Base-by-base conservation (phyloP, 1,140 invertebrate species). In the Calliopsis andreniformis region DNA sequence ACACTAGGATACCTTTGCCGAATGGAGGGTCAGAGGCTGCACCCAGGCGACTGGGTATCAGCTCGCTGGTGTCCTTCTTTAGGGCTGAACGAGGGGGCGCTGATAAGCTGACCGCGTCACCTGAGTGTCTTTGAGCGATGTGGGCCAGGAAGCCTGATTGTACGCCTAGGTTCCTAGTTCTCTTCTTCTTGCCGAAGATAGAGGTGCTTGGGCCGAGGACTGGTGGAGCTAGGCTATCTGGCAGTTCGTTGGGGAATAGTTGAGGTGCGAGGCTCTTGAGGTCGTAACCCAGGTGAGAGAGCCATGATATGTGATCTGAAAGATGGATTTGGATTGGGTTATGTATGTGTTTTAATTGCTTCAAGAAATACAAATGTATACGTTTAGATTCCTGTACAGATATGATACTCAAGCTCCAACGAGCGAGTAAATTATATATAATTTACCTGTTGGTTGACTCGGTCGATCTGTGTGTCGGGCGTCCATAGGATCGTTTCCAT, bases 401-500 rank as follows among this genome's bases (percentile, higher is more conserved):
- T n/a, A n/a, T n/a, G n/a, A n/a, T n/a, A n/a, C n/a, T n/a, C n/a
- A n/a, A n/a, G n/a, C n/a, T n/a, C n/a, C n/a, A n/a, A n/a, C n/a
- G n/a, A n/a, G n/a, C n/a, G n/a, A n/a, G n/a, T n/a, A n/a, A n/a
- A n/a, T n/a, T n/a, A n/a, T n/a, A n/a, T n/a, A n/a, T n/a, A n/a
- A n/a, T 49, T 80, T 84, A 96, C 96, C 96, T 91, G 94, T 95
- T 61, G 97, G 95, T 90, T 96, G 95, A 83, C 95, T 94, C 35
- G 84, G 84, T 73, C 94, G 93, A 82, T 95, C 93, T 0, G 84
- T 87, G 68, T 95, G 94, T 53, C 94, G 93, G 66, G 97, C 93
- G 87, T 99, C 98, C 39, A 99, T 97, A 20, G 97, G 97, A 93
- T 98, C 97, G 88, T 98, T 98, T 76, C 97, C 97, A 89, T 97